A percentile compares a stretch with the other conserved stretches of the same genome.
Conservation (phyloP, 2,113 vertebrate genomes). For the Antigone vipio region DNA sequence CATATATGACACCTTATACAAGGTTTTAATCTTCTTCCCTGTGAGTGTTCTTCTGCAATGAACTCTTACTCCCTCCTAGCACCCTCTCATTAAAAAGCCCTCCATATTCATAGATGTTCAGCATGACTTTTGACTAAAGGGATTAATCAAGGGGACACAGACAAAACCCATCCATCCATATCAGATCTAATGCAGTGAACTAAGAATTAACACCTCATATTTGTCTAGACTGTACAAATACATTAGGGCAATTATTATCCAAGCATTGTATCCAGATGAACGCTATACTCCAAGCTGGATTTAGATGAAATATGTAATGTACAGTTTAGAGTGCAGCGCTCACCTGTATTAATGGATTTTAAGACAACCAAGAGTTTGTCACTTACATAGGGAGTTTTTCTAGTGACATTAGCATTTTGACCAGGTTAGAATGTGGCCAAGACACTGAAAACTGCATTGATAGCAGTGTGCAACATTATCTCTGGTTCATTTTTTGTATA, state of each 20-base stretch:
- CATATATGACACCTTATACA: neutral
- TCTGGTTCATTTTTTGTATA: neutral
- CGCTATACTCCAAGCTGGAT: neutral
- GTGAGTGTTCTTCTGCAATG: neutral
- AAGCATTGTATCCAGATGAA: neutral
- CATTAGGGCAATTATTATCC: neutral
- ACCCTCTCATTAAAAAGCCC: neutral
- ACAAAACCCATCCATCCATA: neutral
- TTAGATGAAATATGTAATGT: neutral
- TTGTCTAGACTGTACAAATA: neutral
- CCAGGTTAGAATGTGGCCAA: neutral
- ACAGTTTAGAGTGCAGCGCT: neutral
- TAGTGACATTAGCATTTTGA: neutral
- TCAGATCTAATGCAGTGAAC: neutral
- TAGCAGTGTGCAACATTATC: neutral
- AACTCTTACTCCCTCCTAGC: neutral
- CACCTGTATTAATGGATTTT: neutral
- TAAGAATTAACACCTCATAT: neutral
- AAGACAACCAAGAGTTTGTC: neutral
- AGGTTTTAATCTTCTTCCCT: neutral
- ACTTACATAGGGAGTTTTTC: neutral
- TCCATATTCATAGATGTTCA: neutral
- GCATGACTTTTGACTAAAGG: neutral
- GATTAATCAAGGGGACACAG: neutral
- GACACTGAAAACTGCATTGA: neutral